Conservation (phyloP, 2,888 invertebrate species). For the Trissonchulus sp. region DNA sequence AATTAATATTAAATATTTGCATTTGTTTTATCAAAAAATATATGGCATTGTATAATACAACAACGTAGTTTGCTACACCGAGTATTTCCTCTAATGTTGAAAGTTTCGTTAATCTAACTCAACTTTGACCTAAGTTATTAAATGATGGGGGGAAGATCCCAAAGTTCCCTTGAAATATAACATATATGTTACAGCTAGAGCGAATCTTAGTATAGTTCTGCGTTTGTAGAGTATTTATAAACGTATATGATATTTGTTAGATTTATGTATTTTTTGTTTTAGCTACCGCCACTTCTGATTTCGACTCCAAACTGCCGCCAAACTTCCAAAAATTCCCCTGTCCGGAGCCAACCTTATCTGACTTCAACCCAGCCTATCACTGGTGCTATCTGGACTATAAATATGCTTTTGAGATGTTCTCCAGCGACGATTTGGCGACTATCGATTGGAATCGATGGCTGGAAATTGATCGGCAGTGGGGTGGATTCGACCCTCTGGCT, state of each 20-base stretch:
- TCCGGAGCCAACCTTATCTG: background rate
- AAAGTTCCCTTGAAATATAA: too few species aligned
- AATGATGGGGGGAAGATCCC: too few species aligned
- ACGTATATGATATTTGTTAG: too few species aligned
- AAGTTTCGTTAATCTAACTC: too few species aligned
- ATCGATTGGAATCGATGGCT: conserved; percentile 52
- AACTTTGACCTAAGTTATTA: too few species aligned
- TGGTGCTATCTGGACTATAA: conserved; percentile 83
- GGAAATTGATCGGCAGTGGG: conserved; percentile 61
- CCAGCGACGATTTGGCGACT: conserved; percentile 49
- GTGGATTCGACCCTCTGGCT: conserved; percentile 77
- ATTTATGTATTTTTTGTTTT: too few species aligned
- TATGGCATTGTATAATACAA: too few species aligned
- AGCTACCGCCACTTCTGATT: background rate
- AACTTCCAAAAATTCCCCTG: background rate
- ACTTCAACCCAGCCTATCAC: conserved; percentile 11
- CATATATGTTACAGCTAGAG: too few species aligned
- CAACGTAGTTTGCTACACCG: too few species aligned
- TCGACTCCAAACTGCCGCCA: too few species aligned
- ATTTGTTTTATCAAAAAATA: background rate
- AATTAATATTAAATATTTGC: background rate
- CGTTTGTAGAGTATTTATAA: background rate
- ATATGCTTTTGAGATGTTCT: conserved; percentile 67
- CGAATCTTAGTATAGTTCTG: too few species aligned
- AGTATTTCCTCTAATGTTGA: too few species aligned